Evolutionary conservation across 2,797 vertebrate genomes (phyloP), one percentile per base, ranked within the genome.

Genomic region (Tangara arthus): DNA sequence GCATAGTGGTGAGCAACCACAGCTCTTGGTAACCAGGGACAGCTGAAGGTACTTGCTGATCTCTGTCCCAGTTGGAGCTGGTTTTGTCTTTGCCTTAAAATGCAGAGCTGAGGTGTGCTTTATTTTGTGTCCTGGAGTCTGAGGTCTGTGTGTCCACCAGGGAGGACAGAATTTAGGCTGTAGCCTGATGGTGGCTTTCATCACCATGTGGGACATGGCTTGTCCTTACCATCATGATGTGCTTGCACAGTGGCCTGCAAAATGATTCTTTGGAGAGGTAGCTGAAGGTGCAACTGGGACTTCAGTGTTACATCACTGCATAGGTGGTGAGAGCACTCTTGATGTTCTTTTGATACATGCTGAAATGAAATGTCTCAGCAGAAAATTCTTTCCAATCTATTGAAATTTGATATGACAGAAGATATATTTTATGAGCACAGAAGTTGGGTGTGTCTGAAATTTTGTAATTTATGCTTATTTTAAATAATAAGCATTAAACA

Each of bases 401-500:
- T 93, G 93, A 82, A 88, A 84, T 96, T 97, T 97, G 75, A 68
- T 96, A 96, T 17, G 80, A 90, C 44, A 90, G 88, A 97, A 75
- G 27, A 50, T 93, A 90, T 96, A 90, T 96, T 97, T 97, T 97
- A 94, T 92, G 95, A 97, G 76, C 94, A 95, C 92, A 90, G 90
- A 94, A 90, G 87, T 82, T 93, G 64, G n/a, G 4, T 56, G 59
- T 89, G 75, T 93, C 42, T 86, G 89, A 94, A 90, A 78, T 95
- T 96, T 97, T 97, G 77, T 97, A 95, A 96, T 95, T 96, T 93
- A 71, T 93, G 93, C 85, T 95, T 71, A 84, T 95, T 97, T 93
- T 93, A 82, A 94, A 61, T 65, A 84, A 71, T 66, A 69, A 94
- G 50, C 80, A 75, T 94, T 94, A 82, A 97, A 87, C 32, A 93